phyloP scores from a whole-genome alignment of 2,888 invertebrate genomes.

The Parnassius apollo region DNA sequence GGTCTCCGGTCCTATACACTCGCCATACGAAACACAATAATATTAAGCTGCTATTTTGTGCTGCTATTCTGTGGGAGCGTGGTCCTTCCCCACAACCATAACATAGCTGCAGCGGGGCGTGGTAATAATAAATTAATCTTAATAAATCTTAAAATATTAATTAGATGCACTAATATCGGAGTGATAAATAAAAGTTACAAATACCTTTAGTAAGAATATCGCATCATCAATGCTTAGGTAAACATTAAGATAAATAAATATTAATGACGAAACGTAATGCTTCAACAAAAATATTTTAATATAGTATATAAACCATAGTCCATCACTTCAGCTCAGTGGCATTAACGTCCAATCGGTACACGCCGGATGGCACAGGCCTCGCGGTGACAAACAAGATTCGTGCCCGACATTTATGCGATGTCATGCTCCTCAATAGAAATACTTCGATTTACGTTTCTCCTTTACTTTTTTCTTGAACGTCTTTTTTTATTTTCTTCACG shows the following conservation, averaged over 20 bases:
- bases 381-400: conserved; percentile 76
- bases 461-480: conserved; percentile 58
- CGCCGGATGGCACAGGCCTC: conserved; percentile 39
- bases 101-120: no score
- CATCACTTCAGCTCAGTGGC: conserved; percentile 44
- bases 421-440: conserved; percentile 77
- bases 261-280: conserved; percentile 26
- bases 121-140: no score
- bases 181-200: conserved; percentile 2
- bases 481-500: conserved; percentile 54
- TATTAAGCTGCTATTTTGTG: no score
- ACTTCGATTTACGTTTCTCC: conserved; percentile 67
- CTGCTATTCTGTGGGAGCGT: no score
- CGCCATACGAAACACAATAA: no score
- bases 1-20: no score
- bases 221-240: neutral
- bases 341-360: conserved; percentile 58
- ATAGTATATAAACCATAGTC: conserved; percentile 41
- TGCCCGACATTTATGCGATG: conserved; percentile 70
- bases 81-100: no score
- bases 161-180: neutral
- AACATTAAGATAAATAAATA: conserved; percentile 16
- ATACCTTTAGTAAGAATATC: no score
- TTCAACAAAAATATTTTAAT: conserved; percentile 54
- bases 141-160: no score